These are phyloP conservation scores for Dascyllus trimaculatus DNA, from an alignment of 2,113 vertebrate species.

Conservation along the genomic window DNA sequence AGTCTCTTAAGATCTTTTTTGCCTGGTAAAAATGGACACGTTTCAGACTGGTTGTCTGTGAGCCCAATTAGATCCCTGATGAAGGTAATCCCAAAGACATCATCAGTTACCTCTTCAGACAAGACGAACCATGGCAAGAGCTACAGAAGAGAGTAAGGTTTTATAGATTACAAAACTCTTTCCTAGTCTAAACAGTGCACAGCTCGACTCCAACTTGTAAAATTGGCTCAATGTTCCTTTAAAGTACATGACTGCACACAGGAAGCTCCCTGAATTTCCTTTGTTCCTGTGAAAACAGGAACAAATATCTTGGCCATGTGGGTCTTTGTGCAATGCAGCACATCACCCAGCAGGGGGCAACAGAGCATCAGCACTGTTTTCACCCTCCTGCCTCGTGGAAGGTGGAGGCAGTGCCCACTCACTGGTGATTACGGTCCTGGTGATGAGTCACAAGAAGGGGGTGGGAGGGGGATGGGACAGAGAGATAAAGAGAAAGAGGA, in stretches of 20 bases:
- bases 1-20: no score
- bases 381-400: slow-evolving; percentile 9
- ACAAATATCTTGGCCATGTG: not conserved
- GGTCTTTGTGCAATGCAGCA: not conserved
- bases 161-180: no score
- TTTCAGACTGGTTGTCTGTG: no score
- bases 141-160: no score
- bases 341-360: slow-evolving; percentile 63
- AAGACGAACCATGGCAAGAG: no score
- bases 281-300: slow-evolving; percentile 1
- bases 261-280: not conserved
- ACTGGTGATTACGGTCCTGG: slow-evolving; percentile 73
- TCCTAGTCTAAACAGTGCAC: no score
- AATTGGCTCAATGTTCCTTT: not conserved
- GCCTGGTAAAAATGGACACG: no score
- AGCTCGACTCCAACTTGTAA: no score
- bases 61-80: no score
- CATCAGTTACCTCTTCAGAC: no score
- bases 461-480: slow-evolving; percentile 44
- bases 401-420: slow-evolving; percentile 68
- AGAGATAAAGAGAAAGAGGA: slow-evolving; percentile 45
- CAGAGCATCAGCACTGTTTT: slow-evolving; percentile 27
- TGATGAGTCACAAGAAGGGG: slow-evolving; percentile 77
- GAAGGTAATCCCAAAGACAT: no score
- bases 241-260: not conserved